Conservation (phyloP, 2,888 invertebrate genomes). For the Tenthredo mesomela region DNA sequence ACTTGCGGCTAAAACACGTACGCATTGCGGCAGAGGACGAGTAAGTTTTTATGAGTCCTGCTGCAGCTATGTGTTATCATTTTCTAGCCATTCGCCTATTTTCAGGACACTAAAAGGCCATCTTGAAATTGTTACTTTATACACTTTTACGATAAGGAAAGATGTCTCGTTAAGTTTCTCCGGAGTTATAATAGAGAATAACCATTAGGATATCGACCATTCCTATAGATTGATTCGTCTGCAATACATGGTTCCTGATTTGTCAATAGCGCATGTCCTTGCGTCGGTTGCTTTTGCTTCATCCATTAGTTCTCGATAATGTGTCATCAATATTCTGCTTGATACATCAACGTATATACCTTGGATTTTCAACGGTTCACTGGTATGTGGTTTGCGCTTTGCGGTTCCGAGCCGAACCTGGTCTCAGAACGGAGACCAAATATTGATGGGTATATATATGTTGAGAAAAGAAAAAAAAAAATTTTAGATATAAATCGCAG, state of each 20-base stretch:
- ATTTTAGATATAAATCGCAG: slow-evolving; percentile 1
- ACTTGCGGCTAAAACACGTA: background rate
- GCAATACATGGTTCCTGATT: slow-evolving; percentile 15
- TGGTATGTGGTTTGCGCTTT: slow-evolving; percentile 14
- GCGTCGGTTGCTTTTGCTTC: slow-evolving; percentile 31
- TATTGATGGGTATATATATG: background rate
- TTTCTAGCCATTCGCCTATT: background rate
- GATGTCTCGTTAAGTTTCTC: background rate
- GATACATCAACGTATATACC: slow-evolving; percentile 10
- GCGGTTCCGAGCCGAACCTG: background rate
- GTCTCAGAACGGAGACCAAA: slow-evolving; percentile 15
- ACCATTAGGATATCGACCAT: slow-evolving; percentile 1
- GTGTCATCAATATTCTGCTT: slow-evolving; percentile 32
- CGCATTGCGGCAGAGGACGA: background rate
- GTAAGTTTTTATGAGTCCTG: background rate
- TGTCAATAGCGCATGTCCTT: background rate
- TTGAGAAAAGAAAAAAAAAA: background rate
- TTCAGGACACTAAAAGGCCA: background rate
- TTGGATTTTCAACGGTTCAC: background rate
- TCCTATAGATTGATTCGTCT: background rate
- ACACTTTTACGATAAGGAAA: background rate
- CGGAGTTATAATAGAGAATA: background rate
- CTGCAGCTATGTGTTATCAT: background rate
- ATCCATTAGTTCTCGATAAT: slow-evolving; percentile 40
- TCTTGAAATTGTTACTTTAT: background rate